A percentile compares a stretch with the other conserved stretches of the same genome.
These are phyloP conservation scores for Polyergus mexicanus DNA, from an alignment of 1,140 invertebrate species.

Conservation along the genomic window DNA sequence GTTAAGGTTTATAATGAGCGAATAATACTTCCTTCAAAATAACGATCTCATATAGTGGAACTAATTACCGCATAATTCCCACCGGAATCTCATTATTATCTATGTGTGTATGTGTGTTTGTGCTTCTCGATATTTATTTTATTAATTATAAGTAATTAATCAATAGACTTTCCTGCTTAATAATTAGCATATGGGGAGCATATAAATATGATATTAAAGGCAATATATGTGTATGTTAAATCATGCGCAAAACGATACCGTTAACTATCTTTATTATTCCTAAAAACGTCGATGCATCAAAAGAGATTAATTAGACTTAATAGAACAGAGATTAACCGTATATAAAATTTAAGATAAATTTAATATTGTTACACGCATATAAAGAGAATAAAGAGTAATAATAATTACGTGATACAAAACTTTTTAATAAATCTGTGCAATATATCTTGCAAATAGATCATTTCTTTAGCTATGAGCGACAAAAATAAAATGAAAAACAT, in stretches of 20 bases:
- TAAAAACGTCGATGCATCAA: background rate
- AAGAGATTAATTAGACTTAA: conserved; percentile 1
- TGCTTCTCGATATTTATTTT: conserved; percentile 47
- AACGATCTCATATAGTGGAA: conserved; percentile 10
- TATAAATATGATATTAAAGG: conserved; percentile 46
- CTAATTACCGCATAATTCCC: conserved; percentile 31
- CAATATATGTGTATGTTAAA: conserved; percentile 11
- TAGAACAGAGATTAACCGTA: background rate
- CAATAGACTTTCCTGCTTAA: background rate
- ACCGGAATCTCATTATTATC: conserved; percentile 26
- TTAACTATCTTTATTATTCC: conserved; percentile 12
- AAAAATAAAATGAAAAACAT: background rate
- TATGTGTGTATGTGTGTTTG: background rate
- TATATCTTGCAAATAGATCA: background rate
- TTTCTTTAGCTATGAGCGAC: background rate
- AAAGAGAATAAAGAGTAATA: background rate
- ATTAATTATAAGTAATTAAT: conserved; percentile 44
- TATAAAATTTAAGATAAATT: background rate
- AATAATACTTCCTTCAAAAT: conserved; percentile 37
- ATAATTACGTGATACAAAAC: background rate
- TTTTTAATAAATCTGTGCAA: background rate
- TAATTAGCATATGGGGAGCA: background rate
- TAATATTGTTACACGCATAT: background rate
- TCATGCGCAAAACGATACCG: background rate
- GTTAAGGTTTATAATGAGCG: background rate